phyloP scores from a whole-genome alignment of 1,140 invertebrate genomes.

The Drosophila neocordata region DNA sequence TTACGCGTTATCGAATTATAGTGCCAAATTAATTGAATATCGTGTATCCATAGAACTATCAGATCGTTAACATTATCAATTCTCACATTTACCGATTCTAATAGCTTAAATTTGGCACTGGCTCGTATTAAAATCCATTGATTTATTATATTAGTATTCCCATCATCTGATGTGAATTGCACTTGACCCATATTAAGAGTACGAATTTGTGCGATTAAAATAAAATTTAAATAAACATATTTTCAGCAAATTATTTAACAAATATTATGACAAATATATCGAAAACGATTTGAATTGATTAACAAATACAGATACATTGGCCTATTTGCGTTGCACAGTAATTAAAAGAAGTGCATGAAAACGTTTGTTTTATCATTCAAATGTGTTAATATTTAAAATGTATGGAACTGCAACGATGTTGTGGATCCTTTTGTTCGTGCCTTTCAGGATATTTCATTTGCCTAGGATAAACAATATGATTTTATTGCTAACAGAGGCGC shows the following conservation, averaged over 20 bases:
- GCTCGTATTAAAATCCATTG: slow-evolving; percentile 43
- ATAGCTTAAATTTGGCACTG: slow-evolving; percentile 26
- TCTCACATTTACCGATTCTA: background rate
- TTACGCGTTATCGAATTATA: slow-evolving; percentile 11
- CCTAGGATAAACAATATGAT: slow-evolving; percentile 13
- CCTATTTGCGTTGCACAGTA: too few relatives aligned
- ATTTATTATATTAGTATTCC: background rate
- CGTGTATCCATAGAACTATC: slow-evolving; percentile 27
- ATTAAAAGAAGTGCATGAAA: background rate
- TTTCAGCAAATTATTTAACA: background rate
- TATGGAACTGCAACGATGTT: background rate
- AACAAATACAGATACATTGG: background rate
- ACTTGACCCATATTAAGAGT: slow-evolving; percentile 37
- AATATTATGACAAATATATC: slow-evolving; percentile 1
- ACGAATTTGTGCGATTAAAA: background rate
- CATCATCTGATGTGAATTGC: slow-evolving; percentile 48
- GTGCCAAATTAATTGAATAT: slow-evolving; percentile 45
- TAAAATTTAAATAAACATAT: background rate
- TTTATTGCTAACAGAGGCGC: slow-evolving; percentile 32
- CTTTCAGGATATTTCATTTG: slow-evolving; percentile 8
- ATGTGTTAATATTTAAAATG: slow-evolving; percentile 1
- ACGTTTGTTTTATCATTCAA: background rate
- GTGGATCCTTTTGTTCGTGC: background rate
- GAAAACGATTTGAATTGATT: background rate
- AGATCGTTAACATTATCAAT: slow-evolving; percentile 7